phyloP scores from a whole-genome alignment of 2,888 invertebrate species.

The Terebella lapidaria region DNA sequence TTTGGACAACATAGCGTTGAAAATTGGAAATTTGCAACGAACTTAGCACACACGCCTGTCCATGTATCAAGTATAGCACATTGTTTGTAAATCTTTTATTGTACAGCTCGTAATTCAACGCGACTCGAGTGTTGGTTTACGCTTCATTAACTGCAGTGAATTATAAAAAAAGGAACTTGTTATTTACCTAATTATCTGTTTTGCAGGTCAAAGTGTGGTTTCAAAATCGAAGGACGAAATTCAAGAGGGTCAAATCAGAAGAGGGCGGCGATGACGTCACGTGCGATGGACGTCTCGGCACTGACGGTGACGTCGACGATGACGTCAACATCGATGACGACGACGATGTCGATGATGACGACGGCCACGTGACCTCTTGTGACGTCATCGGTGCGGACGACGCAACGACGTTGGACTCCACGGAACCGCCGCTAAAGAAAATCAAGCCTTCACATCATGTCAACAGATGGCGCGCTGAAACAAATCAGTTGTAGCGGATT shows the following conservation, averaged over 20 bases:
- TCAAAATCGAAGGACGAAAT: conserved; percentile 20
- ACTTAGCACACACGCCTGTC: too few species aligned
- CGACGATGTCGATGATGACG: not conserved
- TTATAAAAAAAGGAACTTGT: too few species aligned
- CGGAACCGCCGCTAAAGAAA: conserved; percentile 3
- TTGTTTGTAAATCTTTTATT: too few species aligned
- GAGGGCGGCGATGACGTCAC: conserved; percentile 4
- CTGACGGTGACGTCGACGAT: not conserved
- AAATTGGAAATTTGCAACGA: too few species aligned
- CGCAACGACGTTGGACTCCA: not conserved
- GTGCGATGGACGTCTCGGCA: not conserved
- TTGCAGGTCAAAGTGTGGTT: conserved; percentile 24
- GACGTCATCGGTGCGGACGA: not conserved
- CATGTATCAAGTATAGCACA: too few species aligned
- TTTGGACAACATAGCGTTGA: too few species aligned
- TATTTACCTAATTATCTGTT: not conserved
- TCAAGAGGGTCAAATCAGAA: conserved; percentile 15
- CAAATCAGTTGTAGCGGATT: conserved; percentile 12
- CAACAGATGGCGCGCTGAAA: conserved; percentile 21
- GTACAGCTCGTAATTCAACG: too few species aligned
- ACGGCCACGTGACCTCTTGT: not conserved
- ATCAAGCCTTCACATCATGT: conserved; percentile 17
- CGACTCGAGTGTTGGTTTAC: too few species aligned
- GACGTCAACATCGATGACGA: conserved; percentile 6
- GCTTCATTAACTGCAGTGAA: too few species aligned